Evolutionary conservation across 2,888 invertebrate species (phyloP), one percentile per base, ranked within the genome.

Genomic region (Drosophila mettleri): DNA sequence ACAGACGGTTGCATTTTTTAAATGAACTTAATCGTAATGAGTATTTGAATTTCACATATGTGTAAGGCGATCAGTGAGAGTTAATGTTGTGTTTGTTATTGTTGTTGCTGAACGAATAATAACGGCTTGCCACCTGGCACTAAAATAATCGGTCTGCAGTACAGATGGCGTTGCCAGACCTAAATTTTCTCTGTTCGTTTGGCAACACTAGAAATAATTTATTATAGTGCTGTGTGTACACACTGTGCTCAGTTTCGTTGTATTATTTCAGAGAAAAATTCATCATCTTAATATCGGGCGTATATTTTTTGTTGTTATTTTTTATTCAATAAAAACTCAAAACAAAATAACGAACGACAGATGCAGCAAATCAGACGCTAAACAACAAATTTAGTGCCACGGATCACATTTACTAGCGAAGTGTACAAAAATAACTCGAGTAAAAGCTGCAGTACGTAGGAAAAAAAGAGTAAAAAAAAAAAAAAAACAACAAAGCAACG

Each of bases 261-360:
- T 65, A 65, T 65, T 69, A 64, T 75, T 73, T 73, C 62, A 71
- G 77, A 74, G 74, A 78, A 77, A 75, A 76, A 77, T 76, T 77
- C 70, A 77, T 76, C 76, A 76, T 76, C 76, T 62, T 9, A 45
- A 33, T 61, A 55, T 75, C 68, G 76, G 74, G 72, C 68, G 72
- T 61, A 67, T 48, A 64, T 66, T 75, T 74, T 74, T 61, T 77
- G 62, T 77, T 71, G 46, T 74, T 77, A 65, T 78, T 74, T 74
- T 71, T 54, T 22, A 74, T 71, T 62, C 39, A 78, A 70, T 61
- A 74, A 77, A 65, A 74, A 65, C 55, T 62, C 10, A 57, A 69
- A 70, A 53, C 39, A 65, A 74, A 69, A 38, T 58, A 48, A 51
- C 58, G 41, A 60, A 39, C 58, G 27, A 45, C 51, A 58, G 43